A percentile compares a stretch with the other conserved stretches of the same genome.
These are phyloP conservation scores for Kryptolebias ocellatus DNA, from an alignment of 2,797 vertebrate genomes.

Conservation along the genomic window DNA sequence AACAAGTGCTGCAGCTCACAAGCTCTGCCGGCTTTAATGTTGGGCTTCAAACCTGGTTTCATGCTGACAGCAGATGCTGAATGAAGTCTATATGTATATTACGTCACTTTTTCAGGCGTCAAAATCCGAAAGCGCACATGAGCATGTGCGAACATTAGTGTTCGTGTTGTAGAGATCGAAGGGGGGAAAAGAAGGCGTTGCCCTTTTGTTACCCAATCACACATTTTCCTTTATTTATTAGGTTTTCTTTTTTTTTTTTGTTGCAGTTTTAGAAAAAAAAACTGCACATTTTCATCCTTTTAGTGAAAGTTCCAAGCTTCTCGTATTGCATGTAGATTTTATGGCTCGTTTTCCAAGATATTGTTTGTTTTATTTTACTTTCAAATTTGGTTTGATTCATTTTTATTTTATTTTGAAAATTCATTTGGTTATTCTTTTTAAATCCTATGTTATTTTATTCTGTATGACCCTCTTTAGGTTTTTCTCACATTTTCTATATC, in stretches of 20 bases:
- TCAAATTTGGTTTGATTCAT: conserved; percentile 11
- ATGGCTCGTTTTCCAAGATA: too few relatives aligned
- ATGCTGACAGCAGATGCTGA: conserved; percentile 76
- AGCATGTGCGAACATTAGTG: conserved; percentile 47
- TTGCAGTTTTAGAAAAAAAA: neutral
- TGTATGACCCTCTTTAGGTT: neutral
- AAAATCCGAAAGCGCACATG: conserved; percentile 45
- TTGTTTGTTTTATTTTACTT: neutral
- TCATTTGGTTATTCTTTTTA: too few relatives aligned
- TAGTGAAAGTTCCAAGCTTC: too few relatives aligned
- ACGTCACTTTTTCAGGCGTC: conserved; percentile 49
- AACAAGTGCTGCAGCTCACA: conserved; percentile 75
- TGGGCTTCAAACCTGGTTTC: conserved; percentile 74
- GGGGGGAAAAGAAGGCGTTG: conserved; percentile 4
- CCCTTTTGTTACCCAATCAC: conserved; percentile 23
- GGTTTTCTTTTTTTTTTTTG: too few relatives aligned
- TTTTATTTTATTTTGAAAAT: too few relatives aligned
- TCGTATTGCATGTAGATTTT: too few relatives aligned
- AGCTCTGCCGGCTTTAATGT: conserved; percentile 75
- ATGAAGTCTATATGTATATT: conserved; percentile 53
- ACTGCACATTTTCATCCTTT: neutral
- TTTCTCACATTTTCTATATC: too few relatives aligned
- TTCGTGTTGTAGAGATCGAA: conserved; percentile 32
- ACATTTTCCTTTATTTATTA: conserved; percentile 8
- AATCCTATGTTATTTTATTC: neutral